These are phyloP conservation scores for Tamandua tetradactyla DNA, from an alignment of 2,797 vertebrate genomes.

Conservation along the genomic window DNA sequence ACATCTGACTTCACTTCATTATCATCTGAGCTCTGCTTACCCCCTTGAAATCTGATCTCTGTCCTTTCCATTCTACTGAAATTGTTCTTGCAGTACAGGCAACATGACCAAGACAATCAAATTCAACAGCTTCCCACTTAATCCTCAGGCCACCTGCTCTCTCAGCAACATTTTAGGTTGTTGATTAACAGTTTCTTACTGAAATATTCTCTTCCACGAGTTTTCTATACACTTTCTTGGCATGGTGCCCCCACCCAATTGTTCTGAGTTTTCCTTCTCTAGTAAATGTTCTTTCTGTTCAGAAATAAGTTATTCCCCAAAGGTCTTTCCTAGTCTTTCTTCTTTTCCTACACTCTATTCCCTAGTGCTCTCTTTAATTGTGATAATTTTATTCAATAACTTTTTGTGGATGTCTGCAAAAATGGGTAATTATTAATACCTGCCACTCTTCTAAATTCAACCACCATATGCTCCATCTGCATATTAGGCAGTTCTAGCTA, in stretches of 20 bases:
- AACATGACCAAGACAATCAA: neutral
- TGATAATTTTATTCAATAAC: neutral
- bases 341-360: neutral
- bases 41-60: neutral
- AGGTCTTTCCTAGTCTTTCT: neutral
- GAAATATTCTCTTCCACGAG: neutral
- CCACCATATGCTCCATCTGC: neutral
- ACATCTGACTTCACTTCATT: neutral
- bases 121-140: neutral
- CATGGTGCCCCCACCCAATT: neutral
- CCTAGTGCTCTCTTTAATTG: neutral
- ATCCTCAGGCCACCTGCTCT: neutral
- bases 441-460: neutral
- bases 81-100: neutral
- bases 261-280: neutral
- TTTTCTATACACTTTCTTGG: slow-evolving; percentile 2
- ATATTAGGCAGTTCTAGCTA: neutral
- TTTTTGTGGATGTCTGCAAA: neutral
- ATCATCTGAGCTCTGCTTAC: neutral
- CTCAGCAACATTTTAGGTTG: neutral
- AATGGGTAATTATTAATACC: neutral
- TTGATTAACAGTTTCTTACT: neutral
- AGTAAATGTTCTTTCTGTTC: neutral
- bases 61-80: neutral
- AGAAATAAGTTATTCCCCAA: neutral